Conservation (phyloP, 2,888 invertebrate species). For the Zygogramma bicolorata region DNA sequence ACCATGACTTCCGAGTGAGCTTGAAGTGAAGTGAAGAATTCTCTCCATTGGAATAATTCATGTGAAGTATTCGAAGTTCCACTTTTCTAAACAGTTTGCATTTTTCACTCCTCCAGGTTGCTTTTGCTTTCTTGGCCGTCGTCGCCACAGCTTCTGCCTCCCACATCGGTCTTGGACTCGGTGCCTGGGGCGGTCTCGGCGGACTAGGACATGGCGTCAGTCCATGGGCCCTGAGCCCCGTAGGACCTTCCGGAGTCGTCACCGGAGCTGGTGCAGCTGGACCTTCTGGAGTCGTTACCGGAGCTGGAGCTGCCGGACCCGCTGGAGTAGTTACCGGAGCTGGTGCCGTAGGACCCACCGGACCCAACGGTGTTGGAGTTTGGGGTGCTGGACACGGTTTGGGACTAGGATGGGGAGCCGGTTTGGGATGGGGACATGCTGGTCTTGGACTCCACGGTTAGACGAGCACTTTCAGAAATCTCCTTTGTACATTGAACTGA, state of each 20-base stretch:
- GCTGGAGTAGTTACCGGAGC: conserved; percentile 41
- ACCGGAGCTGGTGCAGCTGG: conserved; percentile 47
- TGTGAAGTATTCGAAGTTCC: not conserved
- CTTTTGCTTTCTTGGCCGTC: conserved; percentile 20
- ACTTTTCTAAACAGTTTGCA: not conserved
- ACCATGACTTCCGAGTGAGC: no score
- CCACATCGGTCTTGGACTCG: conserved; percentile 18
- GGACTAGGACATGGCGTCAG: conserved; percentile 26
- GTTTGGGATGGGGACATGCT: conserved; percentile 5
- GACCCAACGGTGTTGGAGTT: conserved; percentile 33
- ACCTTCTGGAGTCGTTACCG: conserved; percentile 43
- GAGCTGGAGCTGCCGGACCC: conserved; percentile 42
- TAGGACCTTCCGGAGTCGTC: conserved; percentile 43
- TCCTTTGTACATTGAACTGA: not conserved
- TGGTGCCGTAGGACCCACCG: conserved; percentile 40
- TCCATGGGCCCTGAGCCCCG: conserved; percentile 30
- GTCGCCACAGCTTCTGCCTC: conserved; percentile 29
- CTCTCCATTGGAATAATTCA: not conserved
- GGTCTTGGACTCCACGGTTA: conserved; percentile 19
- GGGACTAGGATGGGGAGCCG: not conserved
- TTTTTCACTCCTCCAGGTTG: conserved; percentile 15
- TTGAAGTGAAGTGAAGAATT: no score
- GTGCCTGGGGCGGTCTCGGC: conserved; percentile 15
- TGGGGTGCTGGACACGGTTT: conserved; percentile 4
- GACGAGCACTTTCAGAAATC: not conserved